These are phyloP conservation scores for Calosoma granatense DNA, from an alignment of 1,140 invertebrate species.

Conservation along the genomic window DNA sequence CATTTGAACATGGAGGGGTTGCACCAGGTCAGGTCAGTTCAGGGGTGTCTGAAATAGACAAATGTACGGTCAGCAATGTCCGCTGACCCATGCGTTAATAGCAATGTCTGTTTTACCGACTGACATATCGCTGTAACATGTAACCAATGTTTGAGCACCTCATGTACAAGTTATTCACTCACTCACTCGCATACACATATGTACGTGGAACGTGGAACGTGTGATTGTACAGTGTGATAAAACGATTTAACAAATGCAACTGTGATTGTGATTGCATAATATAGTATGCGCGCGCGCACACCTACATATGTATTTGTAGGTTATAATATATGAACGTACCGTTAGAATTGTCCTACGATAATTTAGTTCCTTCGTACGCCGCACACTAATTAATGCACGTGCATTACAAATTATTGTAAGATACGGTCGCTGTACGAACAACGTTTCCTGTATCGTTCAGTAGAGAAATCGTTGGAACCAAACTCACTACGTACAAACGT, in stretches of 20 bases:
- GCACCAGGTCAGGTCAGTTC: conserved; percentile 3
- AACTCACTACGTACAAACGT: no score
- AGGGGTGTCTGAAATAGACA: conserved; percentile 18
- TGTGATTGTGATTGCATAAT: no score
- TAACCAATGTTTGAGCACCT: not conserved
- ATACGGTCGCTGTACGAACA: no score
- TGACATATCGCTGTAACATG: conserved; percentile 13
- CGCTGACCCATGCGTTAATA: conserved; percentile 15
- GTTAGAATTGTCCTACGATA: not conserved
- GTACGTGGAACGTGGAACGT: no score
- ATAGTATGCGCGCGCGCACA: no score
- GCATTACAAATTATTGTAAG: not conserved
- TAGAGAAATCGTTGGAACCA: no score
- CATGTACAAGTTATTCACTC: not conserved
- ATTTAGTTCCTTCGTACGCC: not conserved
- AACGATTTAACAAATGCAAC: not conserved
- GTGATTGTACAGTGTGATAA: not conserved
- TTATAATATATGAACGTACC: not conserved
- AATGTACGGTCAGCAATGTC: conserved; percentile 16
- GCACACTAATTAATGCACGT: no score
- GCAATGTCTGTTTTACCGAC: conserved; percentile 13
- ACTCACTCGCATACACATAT: not conserved
- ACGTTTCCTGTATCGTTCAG: no score
- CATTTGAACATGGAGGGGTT: not conserved
- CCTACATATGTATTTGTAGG: no score